Evolutionary conservation across 2,797 vertebrate species (phyloP), one percentile per base, ranked within the genome.

Genomic region (Amniataba percoides): DNA sequence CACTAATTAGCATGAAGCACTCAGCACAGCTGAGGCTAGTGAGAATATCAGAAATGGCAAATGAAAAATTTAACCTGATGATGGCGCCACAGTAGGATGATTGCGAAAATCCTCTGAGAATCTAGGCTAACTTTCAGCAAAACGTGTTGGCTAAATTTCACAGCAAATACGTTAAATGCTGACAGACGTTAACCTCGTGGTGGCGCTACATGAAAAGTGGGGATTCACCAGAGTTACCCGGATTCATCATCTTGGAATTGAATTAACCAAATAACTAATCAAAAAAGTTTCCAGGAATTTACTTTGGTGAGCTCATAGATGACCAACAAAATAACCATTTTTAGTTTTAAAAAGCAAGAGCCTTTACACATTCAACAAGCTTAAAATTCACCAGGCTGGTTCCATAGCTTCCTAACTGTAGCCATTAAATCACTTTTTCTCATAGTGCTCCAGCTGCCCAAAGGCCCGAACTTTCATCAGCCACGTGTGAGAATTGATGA

Each of bases 401-500:
- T 19, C 10, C 45, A 2, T 27, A 49, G 58, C 19, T 53, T 65
- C 68, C 58, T 57, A 34, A 51, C 16, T 58, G 45, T 12, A 46
- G 39, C 15, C 7, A 0, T 18, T 61, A 21, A 75, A 53, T 63
- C 36, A 58, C 14, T 77, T 73, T 52, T 80, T 78, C 58, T 74
- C 75, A 49, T n/a, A 16, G 52, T 21, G 19, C 39, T 36, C 42
- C 18, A 14, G 49, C 64, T 62, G 60, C 61, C 48, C 15, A 40
- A 49, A 74, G 21, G 31, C 14, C 74, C 69, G 53, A 74, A 55
- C 55, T 42, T 31, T 62, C 40, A 56, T 39, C 67, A 65, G 53
- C 68, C 76, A 63, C 1, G 25, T 80, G 81, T 57, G 19, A 74
- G 55, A 64, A 49, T 72, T 78, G 68, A 86, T 77, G 78, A 69